Evolutionary conservation across 2,797 vertebrate species (phyloP).

Genomic region (Leuciscus waleckii): DNA sequence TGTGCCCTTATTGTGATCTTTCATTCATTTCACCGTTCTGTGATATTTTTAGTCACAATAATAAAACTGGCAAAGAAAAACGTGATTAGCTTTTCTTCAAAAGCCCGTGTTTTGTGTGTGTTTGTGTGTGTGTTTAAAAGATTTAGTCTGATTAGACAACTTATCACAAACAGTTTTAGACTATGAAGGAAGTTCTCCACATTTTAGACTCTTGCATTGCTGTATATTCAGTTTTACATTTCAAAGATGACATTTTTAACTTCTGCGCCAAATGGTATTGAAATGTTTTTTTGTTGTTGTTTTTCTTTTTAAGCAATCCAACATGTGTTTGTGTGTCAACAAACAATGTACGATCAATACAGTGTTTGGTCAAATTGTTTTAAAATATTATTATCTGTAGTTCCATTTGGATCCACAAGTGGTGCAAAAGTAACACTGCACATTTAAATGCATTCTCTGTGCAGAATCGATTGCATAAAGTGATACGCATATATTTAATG

Average conservation of each 20-base stretch:
- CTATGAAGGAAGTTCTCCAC: background rate
- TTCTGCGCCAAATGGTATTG: background rate
- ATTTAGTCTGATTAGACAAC: background rate
- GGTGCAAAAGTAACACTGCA: background rate
- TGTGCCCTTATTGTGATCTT: background rate
- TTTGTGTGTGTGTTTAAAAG: background rate
- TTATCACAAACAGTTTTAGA: background rate
- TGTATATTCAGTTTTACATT: background rate
- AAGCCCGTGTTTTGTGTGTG: background rate
- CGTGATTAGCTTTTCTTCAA: background rate
- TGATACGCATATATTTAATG: background rate
- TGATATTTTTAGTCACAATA: slow-evolving; percentile 22
- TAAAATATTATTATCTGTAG: background rate
- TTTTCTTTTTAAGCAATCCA: background rate
- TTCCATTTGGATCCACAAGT: background rate
- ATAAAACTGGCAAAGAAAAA: slow-evolving; percentile 10
- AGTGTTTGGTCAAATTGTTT: background rate
- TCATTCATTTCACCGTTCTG: background rate
- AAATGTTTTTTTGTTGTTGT: background rate
- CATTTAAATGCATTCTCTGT: slow-evolving; percentile 3
- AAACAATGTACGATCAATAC: background rate
- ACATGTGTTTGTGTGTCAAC: background rate
- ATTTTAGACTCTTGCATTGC: background rate
- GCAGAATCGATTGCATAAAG: background rate
- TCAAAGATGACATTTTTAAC: background rate